Evolutionary conservation across 2,797 vertebrate genomes (phyloP), one percentile per base, ranked within the genome.

Genomic region (Pseudochirops cupreus): DNA sequence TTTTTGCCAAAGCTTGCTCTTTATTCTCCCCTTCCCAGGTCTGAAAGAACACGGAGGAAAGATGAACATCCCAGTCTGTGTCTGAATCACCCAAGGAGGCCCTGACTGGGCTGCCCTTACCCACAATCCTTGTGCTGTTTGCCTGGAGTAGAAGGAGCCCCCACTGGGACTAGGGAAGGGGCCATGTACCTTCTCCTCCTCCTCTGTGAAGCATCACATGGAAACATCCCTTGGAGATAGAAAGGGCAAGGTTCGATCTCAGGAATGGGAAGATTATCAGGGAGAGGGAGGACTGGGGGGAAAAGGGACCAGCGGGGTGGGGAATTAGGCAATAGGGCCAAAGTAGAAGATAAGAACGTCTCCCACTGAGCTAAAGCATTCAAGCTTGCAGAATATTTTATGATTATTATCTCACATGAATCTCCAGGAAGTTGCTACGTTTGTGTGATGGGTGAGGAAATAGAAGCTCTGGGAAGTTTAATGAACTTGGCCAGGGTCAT

Each of bases 21-120:
- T 55, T 97, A 96, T 96, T 97, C 96, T 94, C 91, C 29, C 82
- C 97, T 98, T 92, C 96, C 94, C 14, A 1, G 97, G 96, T 96
- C 97, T 26, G 54, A 93, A 94, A 96, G 46, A 95, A 96, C 62
- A 13, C 91, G 94, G 95, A 91, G n/a, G 87, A 97, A 95, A 96
- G 89, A 96, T 95, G 16, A 33, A 94, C 82, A 62, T 94, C 92
- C 93, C 95, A 67, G 3, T 57, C 95, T 90, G 57, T 56, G 56
- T 0, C 39, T 94, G 92, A 62, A 92, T 29, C n/a, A 97, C 98
- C 96, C 98, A 98, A 98, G 98, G 95, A 97, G 94, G 92, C 55
- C 14, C 98, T 96, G 96, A 95, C 96, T 95, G 96, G 29, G 87
- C 92, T 95, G n/a, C 96, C 95, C 98, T 39, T 96, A 95, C 95